phyloP scores from a whole-genome alignment of 2,113 vertebrate species.

The Thomomys bottae region DNA sequence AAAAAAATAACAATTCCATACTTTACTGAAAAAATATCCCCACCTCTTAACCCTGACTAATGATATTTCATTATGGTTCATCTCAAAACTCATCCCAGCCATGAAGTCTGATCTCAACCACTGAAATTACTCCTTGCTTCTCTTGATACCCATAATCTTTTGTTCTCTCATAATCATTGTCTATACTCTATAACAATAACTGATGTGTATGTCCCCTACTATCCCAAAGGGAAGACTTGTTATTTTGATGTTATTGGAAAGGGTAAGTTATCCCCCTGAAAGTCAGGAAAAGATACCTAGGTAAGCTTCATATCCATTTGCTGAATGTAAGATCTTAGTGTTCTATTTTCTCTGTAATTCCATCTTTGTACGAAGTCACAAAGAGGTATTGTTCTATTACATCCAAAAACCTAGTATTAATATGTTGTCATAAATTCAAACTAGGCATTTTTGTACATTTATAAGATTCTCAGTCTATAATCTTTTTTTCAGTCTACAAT shows the following conservation, averaged over 20 bases:
- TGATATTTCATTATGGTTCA: background rate
- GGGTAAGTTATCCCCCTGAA: background rate
- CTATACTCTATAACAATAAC: background rate
- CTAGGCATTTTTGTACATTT: conserved; percentile 64
- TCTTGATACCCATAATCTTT: background rate
- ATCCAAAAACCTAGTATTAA: conserved; percentile 43
- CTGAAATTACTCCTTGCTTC: background rate
- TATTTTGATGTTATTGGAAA: background rate
- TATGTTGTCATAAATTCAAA: conserved; percentile 50
- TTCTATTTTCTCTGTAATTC: background rate
- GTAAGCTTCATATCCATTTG: background rate
- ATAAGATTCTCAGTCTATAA: conserved; percentile 41
- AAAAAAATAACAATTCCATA: background rate
- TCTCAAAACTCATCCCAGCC: background rate
- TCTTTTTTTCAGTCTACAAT: conserved; percentile 46
- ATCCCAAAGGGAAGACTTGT: background rate
- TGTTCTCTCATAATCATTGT: background rate
- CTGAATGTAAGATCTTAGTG: background rate
- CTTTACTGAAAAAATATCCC: background rate
- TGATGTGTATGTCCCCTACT: background rate
- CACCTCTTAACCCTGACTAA: background rate
- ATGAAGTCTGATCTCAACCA: background rate
- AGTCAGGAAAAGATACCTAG: background rate
- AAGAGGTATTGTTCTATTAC: conserved; percentile 3
- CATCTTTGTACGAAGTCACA: conserved; percentile 47